Evolutionary conservation across 1,140 invertebrate species (phyloP).

Genomic region (Camponotus floridanus): DNA sequence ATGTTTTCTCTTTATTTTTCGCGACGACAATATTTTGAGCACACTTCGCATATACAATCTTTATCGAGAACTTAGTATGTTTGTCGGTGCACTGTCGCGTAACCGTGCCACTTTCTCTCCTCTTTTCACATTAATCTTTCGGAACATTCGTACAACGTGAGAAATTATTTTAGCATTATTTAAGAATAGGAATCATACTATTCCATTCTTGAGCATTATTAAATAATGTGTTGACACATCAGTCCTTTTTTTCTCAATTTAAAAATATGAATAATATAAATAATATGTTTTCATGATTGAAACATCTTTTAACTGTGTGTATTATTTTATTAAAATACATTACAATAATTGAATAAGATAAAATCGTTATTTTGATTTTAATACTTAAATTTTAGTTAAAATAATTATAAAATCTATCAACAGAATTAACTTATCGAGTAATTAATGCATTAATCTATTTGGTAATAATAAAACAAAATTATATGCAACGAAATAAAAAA

Average conservation of each 20-base stretch:
- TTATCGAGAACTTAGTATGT: constrained; percentile 41
- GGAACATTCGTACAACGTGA: no score
- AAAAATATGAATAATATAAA: constrained; percentile 10
- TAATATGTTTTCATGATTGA: neutral
- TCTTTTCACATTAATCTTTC: neutral
- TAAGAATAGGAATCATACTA: neutral
- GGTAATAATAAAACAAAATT: neutral
- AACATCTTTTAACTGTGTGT: no score
- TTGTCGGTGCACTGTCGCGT: constrained; percentile 1
- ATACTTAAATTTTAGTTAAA: neutral
- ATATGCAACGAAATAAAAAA: neutral
- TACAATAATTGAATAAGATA: neutral
- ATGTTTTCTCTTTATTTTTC: constrained; percentile 42
- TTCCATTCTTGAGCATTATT: neutral
- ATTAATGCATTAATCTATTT: neutral
- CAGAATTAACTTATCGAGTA: neutral
- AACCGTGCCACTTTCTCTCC: neutral
- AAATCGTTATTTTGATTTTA: constrained; percentile 13
- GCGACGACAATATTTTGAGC: constrained; percentile 40
- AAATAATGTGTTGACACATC: neutral
- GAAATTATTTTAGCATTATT: neutral
- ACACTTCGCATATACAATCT: neutral
- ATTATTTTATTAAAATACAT: no score
- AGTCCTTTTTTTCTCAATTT: neutral
- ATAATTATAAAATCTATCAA: neutral